These are phyloP conservation scores for cat (Felis catus) DNA, from an alignment of 2,113 vertebrate species.

Conservation along the genomic window DNA sequence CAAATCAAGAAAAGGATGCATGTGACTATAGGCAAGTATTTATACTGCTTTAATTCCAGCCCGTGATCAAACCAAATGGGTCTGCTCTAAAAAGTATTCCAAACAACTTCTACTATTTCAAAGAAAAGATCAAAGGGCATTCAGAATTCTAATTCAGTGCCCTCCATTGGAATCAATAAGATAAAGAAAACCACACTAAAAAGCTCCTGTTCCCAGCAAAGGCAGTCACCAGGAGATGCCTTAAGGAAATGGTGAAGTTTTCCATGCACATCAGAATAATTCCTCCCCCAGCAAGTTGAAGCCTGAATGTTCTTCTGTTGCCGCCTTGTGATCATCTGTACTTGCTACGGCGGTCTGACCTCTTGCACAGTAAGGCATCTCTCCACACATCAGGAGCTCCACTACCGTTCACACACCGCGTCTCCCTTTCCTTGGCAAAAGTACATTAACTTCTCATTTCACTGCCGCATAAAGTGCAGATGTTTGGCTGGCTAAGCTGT, in stretches of 20 bases:
- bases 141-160: neutral
- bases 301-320: neutral
- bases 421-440: neutral
- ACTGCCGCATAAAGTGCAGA: neutral
- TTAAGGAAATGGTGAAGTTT: neutral
- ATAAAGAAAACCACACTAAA: neutral
- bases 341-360: neutral
- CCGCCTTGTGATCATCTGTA: neutral
- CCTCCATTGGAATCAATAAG: neutral
- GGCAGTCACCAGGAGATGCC: neutral
- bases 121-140: conserved; percentile 20
- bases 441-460: neutral
- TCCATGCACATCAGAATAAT: neutral
- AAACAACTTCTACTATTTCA: conserved; percentile 10
- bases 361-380: neutral
- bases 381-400: neutral
- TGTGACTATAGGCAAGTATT: neutral
- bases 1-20: conserved; percentile 33
- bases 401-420: neutral
- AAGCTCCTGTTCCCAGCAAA: neutral
- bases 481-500: neutral
- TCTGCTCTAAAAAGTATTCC: neutral
- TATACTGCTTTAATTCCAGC: neutral
- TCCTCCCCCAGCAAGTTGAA: neutral
- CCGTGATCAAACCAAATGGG: neutral